Evolutionary conservation across 2,113 vertebrate species (phyloP).

Genomic region (Gyps fulvus): DNA sequence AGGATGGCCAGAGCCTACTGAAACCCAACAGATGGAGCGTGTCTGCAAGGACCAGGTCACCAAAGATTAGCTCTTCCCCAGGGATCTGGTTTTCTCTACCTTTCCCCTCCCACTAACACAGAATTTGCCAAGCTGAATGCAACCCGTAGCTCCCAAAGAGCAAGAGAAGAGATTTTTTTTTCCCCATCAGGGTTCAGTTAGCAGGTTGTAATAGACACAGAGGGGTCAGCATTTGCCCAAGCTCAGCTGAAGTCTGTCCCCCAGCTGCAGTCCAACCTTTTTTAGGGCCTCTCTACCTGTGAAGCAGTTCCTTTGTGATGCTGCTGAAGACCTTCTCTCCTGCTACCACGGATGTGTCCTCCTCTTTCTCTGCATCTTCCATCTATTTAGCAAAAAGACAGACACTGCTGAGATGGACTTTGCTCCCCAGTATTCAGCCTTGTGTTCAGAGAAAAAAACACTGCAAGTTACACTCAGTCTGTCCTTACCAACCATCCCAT

Average conservation of each 20-base stretch:
- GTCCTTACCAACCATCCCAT: neutral
- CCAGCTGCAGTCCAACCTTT: neutral
- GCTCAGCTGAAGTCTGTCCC: neutral
- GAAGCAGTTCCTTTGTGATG: constrained; percentile 54
- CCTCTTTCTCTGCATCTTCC: neutral
- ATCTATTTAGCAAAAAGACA: neutral
- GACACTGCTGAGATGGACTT: neutral
- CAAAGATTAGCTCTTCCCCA: neutral
- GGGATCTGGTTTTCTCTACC: neutral
- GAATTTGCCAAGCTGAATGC: neutral
- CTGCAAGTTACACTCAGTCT: no score
- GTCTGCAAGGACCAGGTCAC: neutral
- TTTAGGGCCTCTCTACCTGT: constrained; percentile 37
- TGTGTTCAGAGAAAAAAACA: neutral
- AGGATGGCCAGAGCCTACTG: neutral
- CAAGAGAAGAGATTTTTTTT: neutral
- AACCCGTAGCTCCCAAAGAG: neutral
- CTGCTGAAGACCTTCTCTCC: constrained; percentile 57
- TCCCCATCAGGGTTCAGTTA: neutral
- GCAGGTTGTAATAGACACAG: neutral
- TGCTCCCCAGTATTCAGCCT: neutral
- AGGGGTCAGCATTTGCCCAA: neutral
- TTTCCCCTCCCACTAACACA: neutral
- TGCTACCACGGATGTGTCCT: accelerated
- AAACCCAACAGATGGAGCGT: neutral